Evolutionary conservation across 2,888 invertebrate genomes (phyloP).

Genomic region (Quadriops clusia): DNA sequence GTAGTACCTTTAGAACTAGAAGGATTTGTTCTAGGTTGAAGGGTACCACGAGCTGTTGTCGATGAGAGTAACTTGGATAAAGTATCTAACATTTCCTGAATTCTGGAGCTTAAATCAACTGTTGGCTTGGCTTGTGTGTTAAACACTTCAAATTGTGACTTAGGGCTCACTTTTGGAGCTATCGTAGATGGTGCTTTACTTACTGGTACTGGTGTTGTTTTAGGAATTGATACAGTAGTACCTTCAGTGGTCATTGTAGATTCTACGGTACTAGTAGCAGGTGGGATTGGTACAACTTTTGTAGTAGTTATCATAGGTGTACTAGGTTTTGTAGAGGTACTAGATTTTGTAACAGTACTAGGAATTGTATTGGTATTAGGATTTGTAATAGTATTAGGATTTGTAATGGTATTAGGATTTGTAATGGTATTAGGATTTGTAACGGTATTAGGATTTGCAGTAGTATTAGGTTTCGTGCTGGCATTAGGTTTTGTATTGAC

Average conservation of each 20-base stretch:
- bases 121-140: not conserved
- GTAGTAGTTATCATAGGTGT: no score
- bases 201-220: conserved; percentile 12
- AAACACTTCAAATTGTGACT: not conserved
- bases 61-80: conserved; percentile 4
- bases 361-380: no score
- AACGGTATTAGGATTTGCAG: not conserved
- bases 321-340: no score
- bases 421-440: no score
- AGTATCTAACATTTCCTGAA: conserved; percentile 7
- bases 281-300: no score
- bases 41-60: no score
- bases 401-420: no score
- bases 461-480: conserved; percentile 2
- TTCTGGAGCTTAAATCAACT: conserved; percentile 3
- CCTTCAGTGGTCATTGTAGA: conserved; percentile 24
- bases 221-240: conserved; percentile 9
- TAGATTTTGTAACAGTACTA: no score
- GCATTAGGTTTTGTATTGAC: conserved; percentile 4
- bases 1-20: no score
- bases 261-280: not conserved
- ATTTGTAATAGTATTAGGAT: no score
- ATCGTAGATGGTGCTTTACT: conserved; percentile 12
- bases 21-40: no score
- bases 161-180: not conserved